Evolutionary conservation across 2,888 invertebrate genomes (phyloP), one percentile per base, ranked within the genome.

Genomic region (Hyppa rectilinea): DNA sequence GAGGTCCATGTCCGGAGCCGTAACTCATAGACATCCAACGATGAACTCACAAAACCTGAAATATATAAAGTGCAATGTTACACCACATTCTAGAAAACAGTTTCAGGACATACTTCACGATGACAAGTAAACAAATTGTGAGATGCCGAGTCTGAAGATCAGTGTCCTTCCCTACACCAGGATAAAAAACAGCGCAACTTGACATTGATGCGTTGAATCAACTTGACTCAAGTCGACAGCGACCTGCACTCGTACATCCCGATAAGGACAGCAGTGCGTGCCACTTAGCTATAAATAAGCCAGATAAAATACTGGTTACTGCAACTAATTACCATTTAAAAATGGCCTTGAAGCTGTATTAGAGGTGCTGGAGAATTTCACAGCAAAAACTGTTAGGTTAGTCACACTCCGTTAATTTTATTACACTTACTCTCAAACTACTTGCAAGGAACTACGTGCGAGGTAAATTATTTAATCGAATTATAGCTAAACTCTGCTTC

Each of bases 191-290:
- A 81, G 82, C 83, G 75, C 64, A 71, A 82, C 84, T 86, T 87
- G 89, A 87, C 88, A 87, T 89, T 91, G 87, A 88, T 84, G 81
- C 72, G 85, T 74, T 78, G 80, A 84, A 80, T 80, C 78, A 59
- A 80, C 85, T 73, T 76, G 78, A 83, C 82, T 75, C 66, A 53
- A 81, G 56, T 75, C 68, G 79, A 49, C 50, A 36, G 68, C 83
- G 84, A 83, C 85, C 85, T 77, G 79, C 71, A 67, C 75, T 82
- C 79, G 71, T 63, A 75, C 65, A 64, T 73, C 82, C 86, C 83
- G 91, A 91, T 91, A 91, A 90, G 87, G 87, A 75, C 83, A 78
- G 58, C 73, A 84, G 80, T 88, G 86, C 89, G 89, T 90, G 89
- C 86, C 84, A 82, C 85, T 85, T 80, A 75, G 78, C 86, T 88